Conservation (phyloP, 1,140 invertebrate genomes). For the Drosophila arizonae region DNA sequence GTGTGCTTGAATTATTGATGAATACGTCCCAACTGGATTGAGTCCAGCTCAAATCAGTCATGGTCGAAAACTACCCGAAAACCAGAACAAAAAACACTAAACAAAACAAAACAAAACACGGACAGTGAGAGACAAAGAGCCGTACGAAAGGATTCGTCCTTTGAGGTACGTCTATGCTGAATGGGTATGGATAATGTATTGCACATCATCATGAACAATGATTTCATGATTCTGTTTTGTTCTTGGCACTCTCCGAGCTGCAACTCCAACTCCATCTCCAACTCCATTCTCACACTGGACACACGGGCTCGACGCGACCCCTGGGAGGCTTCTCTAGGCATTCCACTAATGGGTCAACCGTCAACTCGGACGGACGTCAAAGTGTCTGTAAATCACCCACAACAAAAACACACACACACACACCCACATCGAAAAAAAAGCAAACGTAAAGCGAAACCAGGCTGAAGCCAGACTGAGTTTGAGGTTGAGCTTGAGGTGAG, state of each 20-base stretch:
- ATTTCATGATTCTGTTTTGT: conserved; percentile 72
- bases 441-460: conserved; percentile 32
- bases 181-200: conserved; percentile 78
- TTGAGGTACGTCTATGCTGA: conserved; percentile 57
- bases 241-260: conserved; percentile 6
- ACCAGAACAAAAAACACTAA: background rate
- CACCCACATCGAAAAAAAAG: conserved; percentile 31
- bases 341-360: conserved; percentile 79
- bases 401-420: conserved; percentile 28
- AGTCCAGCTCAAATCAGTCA: conserved; percentile 72
- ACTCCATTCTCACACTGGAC: background rate
- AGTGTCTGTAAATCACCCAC: conserved; percentile 79
- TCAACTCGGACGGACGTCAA: conserved; percentile 77
- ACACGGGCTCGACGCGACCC: conserved; percentile 26
- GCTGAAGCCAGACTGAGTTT: conserved; percentile 5
- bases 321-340: conserved; percentile 62
- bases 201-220: conserved; percentile 78
- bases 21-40: conserved; percentile 68
- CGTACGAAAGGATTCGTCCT: conserved; percentile 52
- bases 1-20: conserved; percentile 77
- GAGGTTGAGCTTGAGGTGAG: conserved; percentile 63
- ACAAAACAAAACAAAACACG: no score
- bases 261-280: background rate
- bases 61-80: conserved; percentile 32
- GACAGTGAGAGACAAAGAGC: conserved; percentile 23